phyloP scores from a whole-genome alignment of 2,888 invertebrate genomes.

The Dinocampus coccinellae region DNA sequence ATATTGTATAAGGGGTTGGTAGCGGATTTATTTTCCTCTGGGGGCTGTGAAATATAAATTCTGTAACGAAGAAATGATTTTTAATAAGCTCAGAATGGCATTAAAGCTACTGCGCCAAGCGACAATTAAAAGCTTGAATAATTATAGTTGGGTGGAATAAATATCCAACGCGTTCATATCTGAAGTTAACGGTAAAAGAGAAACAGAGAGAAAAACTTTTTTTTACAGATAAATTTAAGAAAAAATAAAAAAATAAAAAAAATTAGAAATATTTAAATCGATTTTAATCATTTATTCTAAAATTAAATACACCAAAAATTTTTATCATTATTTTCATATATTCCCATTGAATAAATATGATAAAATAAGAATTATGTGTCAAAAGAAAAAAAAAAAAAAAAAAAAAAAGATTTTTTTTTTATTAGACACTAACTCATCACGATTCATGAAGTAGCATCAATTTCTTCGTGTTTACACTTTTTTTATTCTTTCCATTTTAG shows the following conservation, averaged over 20 bases:
- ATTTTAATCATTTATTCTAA: neutral
- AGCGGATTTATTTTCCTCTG: neutral
- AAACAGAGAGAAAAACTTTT: constrained; percentile 7
- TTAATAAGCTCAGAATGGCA: neutral
- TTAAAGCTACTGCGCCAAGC: constrained; percentile 2
- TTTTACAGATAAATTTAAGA: neutral
- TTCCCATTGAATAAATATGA: neutral
- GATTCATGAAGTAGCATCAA: neutral
- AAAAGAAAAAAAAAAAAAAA: neutral
- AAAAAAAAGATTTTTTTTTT: neutral
- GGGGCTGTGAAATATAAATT: neutral
- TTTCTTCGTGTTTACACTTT: neutral
- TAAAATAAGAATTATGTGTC: neutral
- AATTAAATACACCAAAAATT: no score
- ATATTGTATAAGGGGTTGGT: neutral
- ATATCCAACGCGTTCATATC: constrained; percentile 6
- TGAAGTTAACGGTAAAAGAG: neutral
- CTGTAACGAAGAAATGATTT: constrained; percentile 4
- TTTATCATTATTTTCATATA: no score
- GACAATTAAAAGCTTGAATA: constrained; percentile 15
- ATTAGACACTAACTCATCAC: neutral
- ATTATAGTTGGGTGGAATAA: constrained; percentile 24
- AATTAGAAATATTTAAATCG: neutral
- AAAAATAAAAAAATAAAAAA: neutral
- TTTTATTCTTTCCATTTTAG: neutral